Percentiles rank a stretch among this genome's conserved stretches.
phyloP scores from a whole-genome alignment of 64 coral and sea anemone genomes.

The Porites lutea region DNA sequence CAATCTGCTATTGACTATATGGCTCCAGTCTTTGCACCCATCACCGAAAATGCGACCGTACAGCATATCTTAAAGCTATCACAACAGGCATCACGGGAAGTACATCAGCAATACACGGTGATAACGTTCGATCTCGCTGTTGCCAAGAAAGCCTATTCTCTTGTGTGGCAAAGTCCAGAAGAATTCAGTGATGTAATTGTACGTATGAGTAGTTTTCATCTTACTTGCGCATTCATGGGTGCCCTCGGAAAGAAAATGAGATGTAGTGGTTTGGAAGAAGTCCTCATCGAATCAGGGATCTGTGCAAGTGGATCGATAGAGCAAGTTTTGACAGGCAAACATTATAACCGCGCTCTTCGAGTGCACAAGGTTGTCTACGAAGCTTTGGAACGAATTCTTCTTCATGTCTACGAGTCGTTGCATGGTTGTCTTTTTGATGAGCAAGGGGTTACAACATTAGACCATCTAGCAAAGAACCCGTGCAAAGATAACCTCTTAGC shows the following conservation, averaged over 20 bases:
- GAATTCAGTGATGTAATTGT: slow-evolving; percentile 24
- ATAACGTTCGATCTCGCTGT: slow-evolving; percentile 50
- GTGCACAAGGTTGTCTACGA: not conserved
- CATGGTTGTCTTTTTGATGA: slow-evolving; percentile 19
- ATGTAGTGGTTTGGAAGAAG: slow-evolving; percentile 44
- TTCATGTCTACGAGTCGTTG: not conserved
- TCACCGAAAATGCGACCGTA: slow-evolving; percentile 43
- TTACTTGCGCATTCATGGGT: slow-evolving; percentile 2
- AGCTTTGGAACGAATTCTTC: slow-evolving; percentile 26
- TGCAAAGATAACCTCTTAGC: slow-evolving; percentile 28
- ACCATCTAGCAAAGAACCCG: slow-evolving; percentile 16
- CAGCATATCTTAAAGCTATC: slow-evolving; percentile 36
- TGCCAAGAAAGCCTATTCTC: slow-evolving; percentile 26
- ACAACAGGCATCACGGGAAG: slow-evolving; percentile 13
- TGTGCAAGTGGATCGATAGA: slow-evolving; percentile 52
- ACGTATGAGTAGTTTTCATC: slow-evolving; percentile 21
- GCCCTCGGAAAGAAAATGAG: slow-evolving; percentile 39
- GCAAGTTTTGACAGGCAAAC: slow-evolving; percentile 9
- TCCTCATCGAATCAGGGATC: slow-evolving; percentile 40
- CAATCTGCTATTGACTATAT: slow-evolving; percentile 46
- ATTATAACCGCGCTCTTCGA: slow-evolving; percentile 25
- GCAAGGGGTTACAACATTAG: slow-evolving; percentile 14
- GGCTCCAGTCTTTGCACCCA: slow-evolving; percentile 43
- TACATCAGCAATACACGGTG: slow-evolving; percentile 19
- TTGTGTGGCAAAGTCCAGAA: slow-evolving; percentile 43